Evolutionary conservation across 2,113 vertebrate genomes (phyloP).

Genomic region (Tragelaphus scriptus): DNA sequence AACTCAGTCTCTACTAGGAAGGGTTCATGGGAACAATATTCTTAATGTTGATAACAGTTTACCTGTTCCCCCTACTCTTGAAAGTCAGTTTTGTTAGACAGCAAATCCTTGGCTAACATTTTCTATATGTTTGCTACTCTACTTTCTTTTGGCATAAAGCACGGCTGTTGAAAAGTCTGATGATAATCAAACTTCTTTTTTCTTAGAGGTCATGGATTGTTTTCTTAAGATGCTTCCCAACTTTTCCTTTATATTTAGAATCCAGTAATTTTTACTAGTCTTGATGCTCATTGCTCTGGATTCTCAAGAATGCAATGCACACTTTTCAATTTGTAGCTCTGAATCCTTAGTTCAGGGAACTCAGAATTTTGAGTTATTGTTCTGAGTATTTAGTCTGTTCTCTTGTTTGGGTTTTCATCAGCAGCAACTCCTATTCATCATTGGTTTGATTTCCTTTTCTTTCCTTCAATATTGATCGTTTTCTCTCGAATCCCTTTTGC

Average conservation of each 20-base stretch:
- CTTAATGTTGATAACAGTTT: neutral
- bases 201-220: neutral
- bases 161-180: neutral
- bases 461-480: neutral
- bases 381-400: neutral
- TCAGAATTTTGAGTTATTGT: neutral
- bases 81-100: slow-evolving; percentile 5
- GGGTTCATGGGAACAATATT: neutral
- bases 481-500: neutral
- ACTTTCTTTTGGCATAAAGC: neutral
- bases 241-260: neutral
- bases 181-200: neutral
- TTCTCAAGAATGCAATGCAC: neutral
- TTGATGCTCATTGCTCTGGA: neutral
- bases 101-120: neutral
- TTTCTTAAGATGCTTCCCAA: neutral
- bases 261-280: neutral
- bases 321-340: neutral
- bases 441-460: neutral
- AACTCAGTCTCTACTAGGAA: neutral
- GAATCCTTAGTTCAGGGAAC: neutral
- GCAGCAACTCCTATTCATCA: neutral
- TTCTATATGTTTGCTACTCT: neutral
- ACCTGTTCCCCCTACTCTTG: neutral
- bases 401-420: neutral